Evolutionary conservation across 2,113 vertebrate species (phyloP), one percentile per base, ranked within the genome.

Genomic region (Sylvilagus bachmani): DNA sequence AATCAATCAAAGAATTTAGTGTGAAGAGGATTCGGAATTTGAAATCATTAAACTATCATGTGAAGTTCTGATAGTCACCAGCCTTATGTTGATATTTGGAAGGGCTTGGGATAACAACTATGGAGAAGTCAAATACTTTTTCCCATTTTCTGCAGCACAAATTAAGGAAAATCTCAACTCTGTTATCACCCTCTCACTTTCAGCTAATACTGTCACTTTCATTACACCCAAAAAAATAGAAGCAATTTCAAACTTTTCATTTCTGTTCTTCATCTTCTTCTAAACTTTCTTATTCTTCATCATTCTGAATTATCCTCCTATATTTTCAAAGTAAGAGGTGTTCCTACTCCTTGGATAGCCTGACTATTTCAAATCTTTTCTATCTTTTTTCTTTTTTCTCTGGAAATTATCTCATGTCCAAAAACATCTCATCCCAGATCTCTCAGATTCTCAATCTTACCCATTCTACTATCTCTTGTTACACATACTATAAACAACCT

Each of bases 41-140:
- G 86, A 93, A 94, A 93, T 97, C 86, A 80, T 67, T 96, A 93
- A 86, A 11, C 86, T 79, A 71, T 85, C 89, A 55, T 58, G 62
- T 58, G 64, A 85, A 70, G 38, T 10, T 53, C 79, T 79, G 31
- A 83, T 86, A 61, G 10, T 70, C 58, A 89, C 25, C 71, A 62
- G 67, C 64, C 10, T 66, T 44, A 5, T 29, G 27, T 44, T 64
- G 22, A 51, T 49, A 17, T 9, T 58, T 16, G 19, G 85, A 73
- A n/a, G 22, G 1, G 7, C 11, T 67, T 38, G 31, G 27, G 25
- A 10, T 36, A 71, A 53, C 25, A 36, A 4, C 61, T 13, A 51
- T 44, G 25, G 22, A 85, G 25, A 17, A 44, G 3, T 84, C 27
- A 58, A 44, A 29, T 66, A 36, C 0, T 33, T 93, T 88, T 88